Evolutionary conservation across 2,797 vertebrate genomes (phyloP), one percentile per base, ranked within the genome.

Genomic region (Clarias platycephalus): DNA sequence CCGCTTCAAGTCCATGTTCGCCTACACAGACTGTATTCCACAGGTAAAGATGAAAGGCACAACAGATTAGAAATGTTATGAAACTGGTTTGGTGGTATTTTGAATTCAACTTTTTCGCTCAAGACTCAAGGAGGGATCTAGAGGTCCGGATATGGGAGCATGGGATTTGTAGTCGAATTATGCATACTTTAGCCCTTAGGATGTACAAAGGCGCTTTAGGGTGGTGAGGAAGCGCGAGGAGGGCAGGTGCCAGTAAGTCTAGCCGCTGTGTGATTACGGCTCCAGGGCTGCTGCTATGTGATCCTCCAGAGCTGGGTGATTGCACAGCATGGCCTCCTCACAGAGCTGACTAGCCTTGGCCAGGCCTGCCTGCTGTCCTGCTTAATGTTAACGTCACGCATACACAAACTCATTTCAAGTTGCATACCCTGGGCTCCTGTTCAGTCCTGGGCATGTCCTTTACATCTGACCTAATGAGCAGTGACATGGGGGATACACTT

Each of bases 171-270:
- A 71, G 70, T 81, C 70, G 68, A 55, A 68, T 81, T 76, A 49
- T 75, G 72, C 71, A 68, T 76, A 37, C 63, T 81, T 74, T 74
- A 58, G 84, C 84, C 79, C 76, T 77, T 31, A 55, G 71, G 67
- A 76, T 96, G 95, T 95, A 94, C 80, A 91, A 88, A 92, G 92
- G 90, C 96, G 95, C 67, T 63, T 78, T 86, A 40, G 81, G 84
- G 63, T 20, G 24, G 74, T 7, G 53, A 40, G 96, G 96, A 96
- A 97, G 96, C 96, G 96, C 96, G 96, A 97, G 96, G 95, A 97
- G 95, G 81, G 94, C 97, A 97, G 97, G 97, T 98, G 97, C 97
- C 97, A 97, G 96, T 97, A 96, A 97, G 97, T 99, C 97, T 99
- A 98, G 97, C 98, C 97, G 93, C 91, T 78, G 80, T 89, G 94